These are phyloP conservation scores for Sphaeramia orbicularis DNA, from an alignment of 2,797 vertebrate species.

Conservation along the genomic window DNA sequence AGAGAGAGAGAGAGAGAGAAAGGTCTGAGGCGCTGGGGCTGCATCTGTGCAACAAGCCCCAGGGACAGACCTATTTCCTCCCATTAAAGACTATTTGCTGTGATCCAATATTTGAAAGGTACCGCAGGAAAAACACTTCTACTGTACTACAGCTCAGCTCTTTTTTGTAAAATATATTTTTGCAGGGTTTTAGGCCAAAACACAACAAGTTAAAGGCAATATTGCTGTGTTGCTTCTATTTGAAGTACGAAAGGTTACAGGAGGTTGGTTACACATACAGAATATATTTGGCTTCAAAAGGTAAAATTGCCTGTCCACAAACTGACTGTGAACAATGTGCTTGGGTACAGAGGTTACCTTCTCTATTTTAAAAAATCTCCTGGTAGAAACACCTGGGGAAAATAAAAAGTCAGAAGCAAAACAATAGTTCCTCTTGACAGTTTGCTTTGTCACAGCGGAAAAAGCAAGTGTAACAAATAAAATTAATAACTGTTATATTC, in stretches of 20 bases:
- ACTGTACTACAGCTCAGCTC: conserved; percentile 51
- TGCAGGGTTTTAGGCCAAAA: conserved; percentile 41
- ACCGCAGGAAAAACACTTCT: conserved; percentile 66
- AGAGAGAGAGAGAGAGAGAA: conserved; percentile 20
- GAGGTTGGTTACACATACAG: conserved; percentile 26
- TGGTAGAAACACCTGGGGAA: conserved; percentile 12
- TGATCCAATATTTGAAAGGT: conserved; percentile 75
- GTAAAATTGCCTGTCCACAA: conserved; percentile 46
- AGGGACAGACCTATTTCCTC: conserved; percentile 75
- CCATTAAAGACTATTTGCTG: conserved; percentile 79
- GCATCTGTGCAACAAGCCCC: conserved; percentile 59
- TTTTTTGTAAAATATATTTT: conserved; percentile 60
- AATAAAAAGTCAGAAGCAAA: conserved; percentile 15
- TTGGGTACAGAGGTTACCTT: conserved; percentile 27
- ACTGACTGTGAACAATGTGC: conserved; percentile 38
- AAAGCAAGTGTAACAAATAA: neutral
- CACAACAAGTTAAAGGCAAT: conserved; percentile 57
- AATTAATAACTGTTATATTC: too few species aligned
- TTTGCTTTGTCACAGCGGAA: neutral
- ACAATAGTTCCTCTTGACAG: neutral
- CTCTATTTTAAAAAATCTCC: conserved; percentile 22
- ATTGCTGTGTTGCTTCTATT: conserved; percentile 26
- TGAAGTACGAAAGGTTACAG: conserved; percentile 32
- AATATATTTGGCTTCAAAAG: conserved; percentile 27
- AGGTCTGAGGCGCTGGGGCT: conserved; percentile 47